phyloP scores from a whole-genome alignment of 2,113 vertebrate genomes.

The Rhinolophus sinicus region DNA sequence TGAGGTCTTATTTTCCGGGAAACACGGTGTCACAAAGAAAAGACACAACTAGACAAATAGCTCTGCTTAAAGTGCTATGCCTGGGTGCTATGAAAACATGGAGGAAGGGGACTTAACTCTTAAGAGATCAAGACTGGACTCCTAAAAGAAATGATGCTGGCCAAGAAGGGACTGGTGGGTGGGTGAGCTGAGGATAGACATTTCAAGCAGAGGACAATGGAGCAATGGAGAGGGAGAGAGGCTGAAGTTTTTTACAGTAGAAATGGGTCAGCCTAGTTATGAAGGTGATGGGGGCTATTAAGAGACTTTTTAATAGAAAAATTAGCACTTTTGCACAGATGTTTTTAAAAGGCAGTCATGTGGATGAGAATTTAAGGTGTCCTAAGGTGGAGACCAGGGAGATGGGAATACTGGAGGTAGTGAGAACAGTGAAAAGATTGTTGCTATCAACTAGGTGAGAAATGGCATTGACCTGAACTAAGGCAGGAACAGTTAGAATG shows the following conservation, averaged over 20 bases:
- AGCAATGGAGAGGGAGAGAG: neutral
- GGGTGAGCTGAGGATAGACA: neutral
- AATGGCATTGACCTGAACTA: neutral
- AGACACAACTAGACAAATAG: neutral
- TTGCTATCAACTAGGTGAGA: neutral
- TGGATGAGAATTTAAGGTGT: neutral
- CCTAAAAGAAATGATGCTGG: neutral
- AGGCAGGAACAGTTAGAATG: neutral
- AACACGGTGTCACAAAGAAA: neutral
- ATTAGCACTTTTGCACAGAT: neutral
- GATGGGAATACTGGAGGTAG: neutral
- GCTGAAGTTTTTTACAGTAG: neutral
- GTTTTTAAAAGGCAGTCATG: neutral
- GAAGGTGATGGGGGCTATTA: neutral
- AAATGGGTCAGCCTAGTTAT: neutral
- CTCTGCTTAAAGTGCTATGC: neutral
- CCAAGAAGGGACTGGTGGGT: neutral
- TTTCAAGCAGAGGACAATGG: neutral
- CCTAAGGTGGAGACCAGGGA: neutral
- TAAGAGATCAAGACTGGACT: neutral
- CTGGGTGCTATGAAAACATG: neutral
- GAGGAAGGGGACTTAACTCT: neutral
- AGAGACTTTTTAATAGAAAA: neutral
- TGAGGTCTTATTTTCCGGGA: too few relatives aligned
- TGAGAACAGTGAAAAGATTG: neutral